Conservation (phyloP, 2,888 invertebrate genomes). For the Trissolcus brochymenae region DNA sequence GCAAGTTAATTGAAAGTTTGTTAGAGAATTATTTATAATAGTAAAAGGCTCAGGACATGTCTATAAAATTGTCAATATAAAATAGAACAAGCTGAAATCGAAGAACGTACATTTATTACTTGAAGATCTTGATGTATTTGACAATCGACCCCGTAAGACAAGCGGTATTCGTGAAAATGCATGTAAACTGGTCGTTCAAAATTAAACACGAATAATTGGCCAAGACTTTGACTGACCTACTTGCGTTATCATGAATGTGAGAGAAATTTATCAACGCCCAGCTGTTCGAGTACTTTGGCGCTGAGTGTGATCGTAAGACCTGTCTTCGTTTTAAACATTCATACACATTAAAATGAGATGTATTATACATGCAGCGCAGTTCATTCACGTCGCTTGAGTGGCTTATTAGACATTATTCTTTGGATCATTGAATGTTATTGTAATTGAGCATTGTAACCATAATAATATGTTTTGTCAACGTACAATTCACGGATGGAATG, state of each 20-base stretch:
- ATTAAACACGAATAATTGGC: constrained; percentile 51
- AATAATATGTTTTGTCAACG: too few relatives aligned
- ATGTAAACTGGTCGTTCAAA: constrained; percentile 46
- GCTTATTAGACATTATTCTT: constrained; percentile 14
- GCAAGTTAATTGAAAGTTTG: not conserved
- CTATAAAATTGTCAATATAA: not conserved
- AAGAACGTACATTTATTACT: not conserved
- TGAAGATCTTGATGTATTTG: constrained; percentile 15
- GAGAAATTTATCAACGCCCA: constrained; percentile 47
- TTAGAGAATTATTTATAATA: not conserved
- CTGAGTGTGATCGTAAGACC: constrained; percentile 22
- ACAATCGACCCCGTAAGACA: constrained; percentile 25
- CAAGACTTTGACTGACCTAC: constrained; percentile 17
- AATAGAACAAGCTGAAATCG: not conserved
- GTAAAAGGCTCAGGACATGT: not conserved
- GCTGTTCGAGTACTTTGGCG: constrained; percentile 25
- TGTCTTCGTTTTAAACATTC: constrained; percentile 19
- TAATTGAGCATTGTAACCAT: too few relatives aligned
- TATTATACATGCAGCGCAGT: constrained; percentile 30
- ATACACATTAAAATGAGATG: constrained; percentile 35
- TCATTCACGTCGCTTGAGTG: constrained; percentile 22
- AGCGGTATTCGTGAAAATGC: constrained; percentile 20
- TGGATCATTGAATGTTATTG: too few relatives aligned
- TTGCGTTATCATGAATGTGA: constrained; percentile 40
- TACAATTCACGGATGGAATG: too few relatives aligned